Evolutionary conservation across 2,888 invertebrate genomes (phyloP).

Genomic region (Scaptomyza polygonia): DNA sequence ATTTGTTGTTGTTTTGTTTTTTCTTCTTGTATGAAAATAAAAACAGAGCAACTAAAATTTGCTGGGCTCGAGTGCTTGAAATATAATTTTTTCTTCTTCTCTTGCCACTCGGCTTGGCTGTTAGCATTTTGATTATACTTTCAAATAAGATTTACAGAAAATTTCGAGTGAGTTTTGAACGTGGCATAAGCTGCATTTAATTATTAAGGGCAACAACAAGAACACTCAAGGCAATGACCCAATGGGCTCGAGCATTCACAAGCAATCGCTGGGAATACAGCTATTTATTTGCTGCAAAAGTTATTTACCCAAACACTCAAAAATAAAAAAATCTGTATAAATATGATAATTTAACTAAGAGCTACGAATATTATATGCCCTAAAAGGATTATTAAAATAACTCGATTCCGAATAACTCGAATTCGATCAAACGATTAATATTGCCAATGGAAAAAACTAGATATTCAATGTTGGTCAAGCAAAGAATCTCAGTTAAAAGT

Average conservation of each 20-base stretch:
- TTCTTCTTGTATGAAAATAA: constrained; percentile 14
- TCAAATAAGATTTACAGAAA: constrained; percentile 70
- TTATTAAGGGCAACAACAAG: constrained; percentile 57
- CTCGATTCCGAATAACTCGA: too few species aligned
- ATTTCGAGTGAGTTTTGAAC: constrained; percentile 48
- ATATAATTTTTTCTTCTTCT: constrained; percentile 36
- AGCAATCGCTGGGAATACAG: constrained; percentile 28
- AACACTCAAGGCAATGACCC: constrained; percentile 15
- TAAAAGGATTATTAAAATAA: neutral
- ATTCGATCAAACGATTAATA: too few species aligned
- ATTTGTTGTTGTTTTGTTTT: neutral
- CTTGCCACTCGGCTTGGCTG: constrained; percentile 23
- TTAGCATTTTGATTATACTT: constrained; percentile 73
- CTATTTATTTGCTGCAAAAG: constrained; percentile 2
- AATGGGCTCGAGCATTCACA: constrained; percentile 19
- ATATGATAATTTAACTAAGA: neutral
- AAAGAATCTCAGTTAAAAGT: too few species aligned
- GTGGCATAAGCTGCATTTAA: constrained; percentile 71
- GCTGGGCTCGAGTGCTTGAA: constrained; percentile 40
- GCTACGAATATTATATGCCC: neutral
- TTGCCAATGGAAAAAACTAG: too few species aligned
- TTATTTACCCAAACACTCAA: constrained; percentile 11
- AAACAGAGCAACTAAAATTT: constrained; percentile 11
- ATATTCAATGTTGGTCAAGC: too few species aligned
- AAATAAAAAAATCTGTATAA: neutral